A percentile compares a stretch with the other conserved stretches of the same genome.
phyloP scores from a whole-genome alignment of 2,113 vertebrate genomes.

The Plestiodon gilberti region DNA sequence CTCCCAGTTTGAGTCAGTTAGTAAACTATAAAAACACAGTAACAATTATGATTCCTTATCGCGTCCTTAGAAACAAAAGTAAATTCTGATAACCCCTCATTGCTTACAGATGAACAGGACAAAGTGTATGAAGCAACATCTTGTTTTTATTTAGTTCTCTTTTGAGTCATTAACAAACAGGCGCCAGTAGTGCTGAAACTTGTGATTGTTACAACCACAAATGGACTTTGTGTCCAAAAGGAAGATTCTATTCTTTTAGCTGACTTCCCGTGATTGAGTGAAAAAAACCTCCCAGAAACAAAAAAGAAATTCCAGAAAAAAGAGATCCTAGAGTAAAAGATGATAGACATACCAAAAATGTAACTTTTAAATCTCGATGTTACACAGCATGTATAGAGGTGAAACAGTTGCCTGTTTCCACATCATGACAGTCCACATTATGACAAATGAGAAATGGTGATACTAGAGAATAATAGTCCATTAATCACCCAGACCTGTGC shows the following conservation, averaged over 20 bases:
- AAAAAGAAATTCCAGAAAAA: constrained; percentile 29
- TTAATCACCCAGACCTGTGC: not conserved
- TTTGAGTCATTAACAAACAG: constrained; percentile 72
- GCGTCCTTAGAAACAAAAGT: not conserved
- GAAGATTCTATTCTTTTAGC: constrained; percentile 68
- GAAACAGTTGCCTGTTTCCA: too few species aligned
- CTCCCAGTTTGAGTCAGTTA: not conserved
- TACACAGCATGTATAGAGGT: constrained; percentile 47
- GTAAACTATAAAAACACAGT: not conserved
- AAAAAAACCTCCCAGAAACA: constrained; percentile 48
- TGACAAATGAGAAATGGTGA: constrained; percentile 17
- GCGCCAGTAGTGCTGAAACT: constrained; percentile 75
- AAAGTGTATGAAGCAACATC: constrained; percentile 70
- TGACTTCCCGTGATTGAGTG: constrained; percentile 31
- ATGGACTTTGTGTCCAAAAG: constrained; percentile 70
- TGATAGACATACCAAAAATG: constrained; percentile 37
- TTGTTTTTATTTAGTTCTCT: constrained; percentile 74
- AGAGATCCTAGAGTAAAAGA: constrained; percentile 35
- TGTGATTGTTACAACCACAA: constrained; percentile 78
- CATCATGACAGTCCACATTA: not conserved
- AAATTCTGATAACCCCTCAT: not conserved
- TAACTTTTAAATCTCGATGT: constrained; percentile 43
- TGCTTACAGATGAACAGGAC: constrained; percentile 42
- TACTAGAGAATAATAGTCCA: not conserved
- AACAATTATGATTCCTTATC: not conserved